These are phyloP conservation scores for Campopleginae sp. DNA, from an alignment of 2,888 invertebrate species.

Conservation along the genomic window DNA sequence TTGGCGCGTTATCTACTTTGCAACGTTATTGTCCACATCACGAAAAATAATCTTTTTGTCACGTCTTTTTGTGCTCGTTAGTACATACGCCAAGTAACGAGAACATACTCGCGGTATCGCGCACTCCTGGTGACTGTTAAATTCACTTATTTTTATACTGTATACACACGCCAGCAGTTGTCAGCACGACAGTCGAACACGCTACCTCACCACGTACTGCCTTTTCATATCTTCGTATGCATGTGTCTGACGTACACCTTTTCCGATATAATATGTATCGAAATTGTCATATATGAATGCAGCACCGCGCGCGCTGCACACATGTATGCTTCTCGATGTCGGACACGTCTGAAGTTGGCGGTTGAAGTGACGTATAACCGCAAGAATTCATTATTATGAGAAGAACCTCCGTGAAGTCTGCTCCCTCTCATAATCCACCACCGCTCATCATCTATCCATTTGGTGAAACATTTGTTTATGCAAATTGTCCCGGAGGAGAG, in stretches of 20 bases:
- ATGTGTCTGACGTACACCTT: not conserved
- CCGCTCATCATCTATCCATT: no score
- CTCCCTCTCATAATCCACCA: no score
- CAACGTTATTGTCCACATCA: conserved; percentile 76
- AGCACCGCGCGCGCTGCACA: not conserved
- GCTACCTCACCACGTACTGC: conserved; percentile 27
- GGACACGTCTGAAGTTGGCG: conserved; percentile 18
- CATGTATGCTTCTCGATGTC: not conserved
- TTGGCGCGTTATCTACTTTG: conserved; percentile 79
- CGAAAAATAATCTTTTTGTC: conserved; percentile 67
- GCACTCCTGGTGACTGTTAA: conserved; percentile 13
- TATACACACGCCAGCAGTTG: conserved; percentile 38
- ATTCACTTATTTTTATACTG: conserved; percentile 4
- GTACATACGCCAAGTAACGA: not conserved
- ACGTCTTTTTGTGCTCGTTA: not conserved
- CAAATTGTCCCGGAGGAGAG: no score
- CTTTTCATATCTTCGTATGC: not conserved
- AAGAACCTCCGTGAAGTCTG: no score
- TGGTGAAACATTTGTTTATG: no score
- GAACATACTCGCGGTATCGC: not conserved
- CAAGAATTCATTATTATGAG: no score
- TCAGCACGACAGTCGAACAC: conserved; percentile 30
- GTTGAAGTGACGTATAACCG: no score
- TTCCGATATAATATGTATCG: conserved; percentile 27
- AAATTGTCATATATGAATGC: not conserved